phyloP scores from a whole-genome alignment of 1,140 invertebrate species.

The Pantala flavescens region DNA sequence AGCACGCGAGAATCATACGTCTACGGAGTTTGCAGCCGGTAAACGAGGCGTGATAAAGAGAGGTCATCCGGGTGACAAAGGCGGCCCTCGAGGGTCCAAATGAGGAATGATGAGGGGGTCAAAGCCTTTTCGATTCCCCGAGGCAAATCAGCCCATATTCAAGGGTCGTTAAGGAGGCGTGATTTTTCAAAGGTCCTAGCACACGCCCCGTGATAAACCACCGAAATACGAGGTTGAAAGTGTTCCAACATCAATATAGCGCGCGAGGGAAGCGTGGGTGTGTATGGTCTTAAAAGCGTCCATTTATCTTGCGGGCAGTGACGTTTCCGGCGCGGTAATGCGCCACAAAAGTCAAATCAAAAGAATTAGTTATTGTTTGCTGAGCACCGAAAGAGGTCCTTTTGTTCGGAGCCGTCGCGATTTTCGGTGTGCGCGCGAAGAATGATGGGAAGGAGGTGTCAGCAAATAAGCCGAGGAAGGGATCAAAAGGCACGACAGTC shows the following conservation, averaged over 20 bases:
- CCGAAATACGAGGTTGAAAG: slow-evolving; percentile 5
- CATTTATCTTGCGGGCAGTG: not conserved
- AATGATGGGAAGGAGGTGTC: no score
- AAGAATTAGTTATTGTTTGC: not conserved
- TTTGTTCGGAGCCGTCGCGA: no score
- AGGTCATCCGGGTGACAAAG: not conserved
- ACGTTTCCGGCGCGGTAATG: not conserved
- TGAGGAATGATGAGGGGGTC: slow-evolving; percentile 3
- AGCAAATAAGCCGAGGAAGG: no score
- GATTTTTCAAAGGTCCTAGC: not conserved
- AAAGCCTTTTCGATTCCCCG: not conserved
- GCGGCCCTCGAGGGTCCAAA: not conserved
- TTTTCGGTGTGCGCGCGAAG: no score
- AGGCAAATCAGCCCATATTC: not conserved
- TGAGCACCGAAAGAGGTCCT: no score
- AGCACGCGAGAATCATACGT: not conserved
- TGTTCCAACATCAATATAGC: slow-evolving; percentile 6
- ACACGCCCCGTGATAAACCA: slow-evolving; percentile 2
- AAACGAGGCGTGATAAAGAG: slow-evolving; percentile 5
- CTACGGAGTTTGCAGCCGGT: not conserved
- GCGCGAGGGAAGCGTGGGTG: not conserved
- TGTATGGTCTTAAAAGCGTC: not conserved
- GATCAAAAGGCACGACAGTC: no score
- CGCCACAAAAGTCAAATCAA: slow-evolving; percentile 1
- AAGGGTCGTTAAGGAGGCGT: slow-evolving; percentile 3